phyloP scores from a whole-genome alignment of 2,888 invertebrate species.

The Sepiola atlantica region DNA sequence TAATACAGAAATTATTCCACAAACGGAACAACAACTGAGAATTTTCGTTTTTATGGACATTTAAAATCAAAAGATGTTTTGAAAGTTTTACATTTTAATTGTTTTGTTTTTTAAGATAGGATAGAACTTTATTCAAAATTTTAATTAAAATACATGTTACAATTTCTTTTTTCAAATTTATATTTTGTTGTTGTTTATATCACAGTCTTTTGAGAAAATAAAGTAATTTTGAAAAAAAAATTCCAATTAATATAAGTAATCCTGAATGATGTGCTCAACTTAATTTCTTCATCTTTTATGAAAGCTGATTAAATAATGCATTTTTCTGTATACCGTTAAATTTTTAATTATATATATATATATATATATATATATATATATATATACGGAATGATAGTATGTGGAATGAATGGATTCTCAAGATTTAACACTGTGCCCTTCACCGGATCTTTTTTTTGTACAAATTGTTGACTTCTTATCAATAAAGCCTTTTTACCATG shows the following conservation, averaged over 20 bases:
- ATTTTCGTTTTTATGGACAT: not conserved
- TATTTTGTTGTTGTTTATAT: not conserved
- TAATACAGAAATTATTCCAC: not conserved
- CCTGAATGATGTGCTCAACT: not conserved
- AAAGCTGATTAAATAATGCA: not conserved
- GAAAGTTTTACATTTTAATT: not conserved
- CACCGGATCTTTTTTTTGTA: too few species aligned
- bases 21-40: not conserved
- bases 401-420: too few species aligned
- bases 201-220: slow-evolving; percentile 6
- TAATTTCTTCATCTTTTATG: not conserved
- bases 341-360: too few species aligned
- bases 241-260: not conserved
- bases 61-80: slow-evolving; percentile 14
- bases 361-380: too few species aligned
- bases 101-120: not conserved
- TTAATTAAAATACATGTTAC: not conserved
- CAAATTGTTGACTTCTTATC: too few species aligned
- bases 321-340: not conserved
- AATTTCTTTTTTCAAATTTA: not conserved
- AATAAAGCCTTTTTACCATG: too few species aligned
- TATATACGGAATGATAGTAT: too few species aligned
- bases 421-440: too few species aligned
- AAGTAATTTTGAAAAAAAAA: not conserved
- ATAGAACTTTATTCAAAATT: not conserved